Evolutionary conservation across 2,888 invertebrate genomes (phyloP).

Genomic region (Sminthurides aquaticus): DNA sequence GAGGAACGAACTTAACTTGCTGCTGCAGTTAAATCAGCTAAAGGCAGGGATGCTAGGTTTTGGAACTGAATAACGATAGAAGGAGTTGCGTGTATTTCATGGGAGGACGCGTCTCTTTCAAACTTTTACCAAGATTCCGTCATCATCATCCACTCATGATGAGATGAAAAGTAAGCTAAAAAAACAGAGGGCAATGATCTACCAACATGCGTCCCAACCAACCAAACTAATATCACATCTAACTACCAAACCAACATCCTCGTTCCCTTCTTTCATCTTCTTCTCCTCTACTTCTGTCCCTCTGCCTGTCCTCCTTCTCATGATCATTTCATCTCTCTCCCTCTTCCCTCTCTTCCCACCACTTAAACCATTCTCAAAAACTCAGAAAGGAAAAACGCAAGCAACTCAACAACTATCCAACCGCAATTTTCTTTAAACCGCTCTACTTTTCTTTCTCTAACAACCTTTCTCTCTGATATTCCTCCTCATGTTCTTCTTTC

Average conservation of each 20-base stretch:
- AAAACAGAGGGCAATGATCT: slow-evolving; percentile 21
- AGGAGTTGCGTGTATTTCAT: background rate
- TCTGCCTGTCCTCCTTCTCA: too few species aligned
- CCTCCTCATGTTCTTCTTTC: too few species aligned
- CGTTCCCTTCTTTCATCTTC: background rate
- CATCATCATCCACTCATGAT: background rate
- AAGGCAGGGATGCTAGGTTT: background rate
- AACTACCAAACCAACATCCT: slow-evolving; percentile 3
- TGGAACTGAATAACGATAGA: background rate
- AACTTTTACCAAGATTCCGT: background rate
- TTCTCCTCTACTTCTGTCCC: background rate
- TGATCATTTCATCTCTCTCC: background rate
- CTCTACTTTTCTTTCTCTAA: background rate
- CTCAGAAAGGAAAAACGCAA: too few species aligned
- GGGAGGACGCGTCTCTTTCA: background rate
- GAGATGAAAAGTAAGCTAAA: slow-evolving; percentile 1
- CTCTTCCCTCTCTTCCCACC: too few species aligned
- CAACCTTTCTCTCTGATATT: too few species aligned
- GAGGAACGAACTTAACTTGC: too few species aligned
- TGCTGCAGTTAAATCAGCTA: background rate
- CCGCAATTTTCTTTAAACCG: background rate
- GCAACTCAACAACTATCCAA: background rate
- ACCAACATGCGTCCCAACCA: slow-evolving; percentile 20
- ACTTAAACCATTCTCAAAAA: too few species aligned
- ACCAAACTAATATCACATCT: too few species aligned